Conservation (phyloP, 2,888 invertebrate species). For the Trimorus sp. region DNA sequence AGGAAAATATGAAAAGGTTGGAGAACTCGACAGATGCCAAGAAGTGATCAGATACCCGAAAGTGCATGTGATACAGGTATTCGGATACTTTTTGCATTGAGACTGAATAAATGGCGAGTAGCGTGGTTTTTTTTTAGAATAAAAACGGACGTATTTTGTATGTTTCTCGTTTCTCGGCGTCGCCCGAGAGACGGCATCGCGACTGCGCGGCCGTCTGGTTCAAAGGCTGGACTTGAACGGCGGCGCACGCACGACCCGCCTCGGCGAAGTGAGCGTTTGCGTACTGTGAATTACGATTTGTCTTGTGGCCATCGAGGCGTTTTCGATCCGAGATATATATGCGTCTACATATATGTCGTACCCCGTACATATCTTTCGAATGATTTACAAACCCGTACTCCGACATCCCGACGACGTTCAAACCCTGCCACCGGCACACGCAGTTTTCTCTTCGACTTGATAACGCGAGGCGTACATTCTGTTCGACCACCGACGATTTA, state of each 20-base stretch:
- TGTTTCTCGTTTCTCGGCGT: constrained; percentile 28
- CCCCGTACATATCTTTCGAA: constrained; percentile 58
- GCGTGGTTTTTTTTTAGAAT: constrained; percentile 19
- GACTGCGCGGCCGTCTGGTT: constrained; percentile 28
- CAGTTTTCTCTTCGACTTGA: constrained; percentile 57
- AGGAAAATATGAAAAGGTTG: constrained; percentile 57
- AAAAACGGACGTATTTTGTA: constrained; percentile 50
- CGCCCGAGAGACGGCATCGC: constrained; percentile 17
- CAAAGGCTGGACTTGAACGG: constrained; percentile 14
- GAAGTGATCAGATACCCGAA: constrained; percentile 64
- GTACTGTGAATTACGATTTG: constrained; percentile 49
- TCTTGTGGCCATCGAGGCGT: constrained; percentile 48
- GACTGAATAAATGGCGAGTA: constrained; percentile 66
- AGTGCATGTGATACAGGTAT: constrained; percentile 59
- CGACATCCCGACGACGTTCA: constrained; percentile 47
- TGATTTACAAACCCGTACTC: constrained; percentile 54
- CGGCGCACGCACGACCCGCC: constrained; percentile 21
- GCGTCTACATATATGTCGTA: too few species aligned
- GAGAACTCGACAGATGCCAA: constrained; percentile 57
- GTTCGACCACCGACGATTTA: constrained; percentile 44
- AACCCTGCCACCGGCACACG: constrained; percentile 54
- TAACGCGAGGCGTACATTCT: constrained; percentile 48
- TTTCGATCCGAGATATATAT: constrained; percentile 38
- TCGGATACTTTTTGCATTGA: constrained; percentile 62
- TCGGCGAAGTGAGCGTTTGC: constrained; percentile 33